These are phyloP conservation scores for Drosophila rubida DNA, from an alignment of 2,888 invertebrate species.

Conservation along the genomic window DNA sequence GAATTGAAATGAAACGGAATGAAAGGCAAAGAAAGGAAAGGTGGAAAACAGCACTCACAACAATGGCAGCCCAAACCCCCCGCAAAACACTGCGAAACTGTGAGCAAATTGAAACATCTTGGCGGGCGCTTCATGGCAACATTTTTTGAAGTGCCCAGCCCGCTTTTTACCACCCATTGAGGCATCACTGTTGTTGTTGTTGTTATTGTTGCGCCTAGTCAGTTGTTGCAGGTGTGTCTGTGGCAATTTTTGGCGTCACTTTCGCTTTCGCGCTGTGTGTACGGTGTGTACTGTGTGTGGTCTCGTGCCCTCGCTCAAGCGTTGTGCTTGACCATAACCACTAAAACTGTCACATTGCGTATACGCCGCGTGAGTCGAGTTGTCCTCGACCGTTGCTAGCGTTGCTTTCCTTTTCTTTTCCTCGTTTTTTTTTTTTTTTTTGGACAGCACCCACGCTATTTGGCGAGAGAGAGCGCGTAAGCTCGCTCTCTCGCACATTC, in stretches of 20 bases:
- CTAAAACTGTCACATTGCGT: slow-evolving; percentile 81
- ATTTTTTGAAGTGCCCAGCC: slow-evolving; percentile 48
- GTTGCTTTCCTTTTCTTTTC: slow-evolving; percentile 32
- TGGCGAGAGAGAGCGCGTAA: slow-evolving; percentile 28
- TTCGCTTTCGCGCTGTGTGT: slow-evolving; percentile 50
- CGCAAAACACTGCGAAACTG: background rate
- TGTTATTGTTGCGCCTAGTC: slow-evolving; percentile 36
- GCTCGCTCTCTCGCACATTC: slow-evolving; percentile 21
- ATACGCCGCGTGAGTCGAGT: slow-evolving; percentile 69
- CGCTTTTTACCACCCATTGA: slow-evolving; percentile 33
- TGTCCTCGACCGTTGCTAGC: slow-evolving; percentile 60
- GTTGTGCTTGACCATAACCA: slow-evolving; percentile 81
- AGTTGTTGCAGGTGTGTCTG: slow-evolving; percentile 57
- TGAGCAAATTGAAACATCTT: slow-evolving; percentile 60
- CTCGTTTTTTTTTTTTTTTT: slow-evolving; percentile 33
- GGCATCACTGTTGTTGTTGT: slow-evolving; percentile 16
- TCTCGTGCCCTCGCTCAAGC: slow-evolving; percentile 70
- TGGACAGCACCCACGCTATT: slow-evolving; percentile 47
- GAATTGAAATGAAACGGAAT: background rate
- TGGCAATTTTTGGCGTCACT: slow-evolving; percentile 61
- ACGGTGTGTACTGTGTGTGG: no score
- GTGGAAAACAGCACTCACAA: slow-evolving; percentile 15
- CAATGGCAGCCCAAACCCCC: slow-evolving; percentile 5
- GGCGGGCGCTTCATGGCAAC: slow-evolving; percentile 50
- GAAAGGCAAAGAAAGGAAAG: background rate